These are phyloP conservation scores for Acyrthosiphon pisum DNA, from an alignment of 1,140 invertebrate genomes.

Conservation along the genomic window DNA sequence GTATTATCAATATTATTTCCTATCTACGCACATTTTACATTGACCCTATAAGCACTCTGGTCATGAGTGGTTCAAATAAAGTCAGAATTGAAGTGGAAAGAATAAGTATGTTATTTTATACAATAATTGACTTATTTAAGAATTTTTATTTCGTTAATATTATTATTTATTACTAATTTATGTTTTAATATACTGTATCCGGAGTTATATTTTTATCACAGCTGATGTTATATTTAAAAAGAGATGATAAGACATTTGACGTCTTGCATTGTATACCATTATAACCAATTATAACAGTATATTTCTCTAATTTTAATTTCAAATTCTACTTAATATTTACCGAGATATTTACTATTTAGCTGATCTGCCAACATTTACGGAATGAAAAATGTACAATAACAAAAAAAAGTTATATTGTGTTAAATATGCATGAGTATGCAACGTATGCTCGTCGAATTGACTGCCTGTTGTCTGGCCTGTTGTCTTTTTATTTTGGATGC, in stretches of 20 bases:
- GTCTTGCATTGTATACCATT: background rate
- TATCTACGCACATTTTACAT: background rate
- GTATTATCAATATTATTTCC: constrained; percentile 28
- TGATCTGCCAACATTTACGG: background rate
- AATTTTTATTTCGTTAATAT: background rate
- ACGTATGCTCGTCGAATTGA: background rate
- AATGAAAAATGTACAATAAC: background rate
- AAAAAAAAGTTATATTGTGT: background rate
- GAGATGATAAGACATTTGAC: background rate
- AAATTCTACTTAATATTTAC: background rate
- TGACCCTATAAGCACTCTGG: background rate
- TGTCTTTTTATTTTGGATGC: background rate
- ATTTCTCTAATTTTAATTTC: background rate
- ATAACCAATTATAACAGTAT: background rate
- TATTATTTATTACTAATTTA: background rate
- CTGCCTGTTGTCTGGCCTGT: background rate
- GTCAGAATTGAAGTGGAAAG: background rate
- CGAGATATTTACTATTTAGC: background rate
- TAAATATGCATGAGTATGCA: background rate
- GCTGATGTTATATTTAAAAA: background rate
- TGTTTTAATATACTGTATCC: background rate
- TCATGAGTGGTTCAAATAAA: background rate
- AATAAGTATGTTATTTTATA: background rate
- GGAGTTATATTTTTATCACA: background rate
- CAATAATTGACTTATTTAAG: background rate